phyloP scores from a whole-genome alignment of 2,113 vertebrate genomes.

The Alexandromys fortis region DNA sequence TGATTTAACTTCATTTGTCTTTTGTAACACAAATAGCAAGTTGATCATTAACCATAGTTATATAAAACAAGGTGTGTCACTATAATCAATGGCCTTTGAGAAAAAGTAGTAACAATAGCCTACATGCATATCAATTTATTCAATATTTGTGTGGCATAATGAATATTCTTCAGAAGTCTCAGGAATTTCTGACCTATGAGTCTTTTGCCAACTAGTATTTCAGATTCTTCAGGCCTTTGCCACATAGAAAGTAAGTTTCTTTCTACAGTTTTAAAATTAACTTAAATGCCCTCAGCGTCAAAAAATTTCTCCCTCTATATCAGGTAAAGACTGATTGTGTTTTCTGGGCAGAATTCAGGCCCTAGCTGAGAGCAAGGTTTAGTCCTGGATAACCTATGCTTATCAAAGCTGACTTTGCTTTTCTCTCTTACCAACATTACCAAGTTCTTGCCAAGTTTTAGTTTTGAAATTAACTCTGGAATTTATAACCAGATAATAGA shows the following conservation, averaged over 20 bases:
- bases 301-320: not conserved
- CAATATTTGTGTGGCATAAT: constrained; percentile 26
- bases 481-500: not conserved
- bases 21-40: constrained; percentile 85
- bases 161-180: constrained; percentile 37
- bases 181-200: not conserved
- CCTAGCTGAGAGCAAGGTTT: not conserved
- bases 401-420: not conserved
- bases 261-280: constrained; percentile 36
- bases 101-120: constrained; percentile 38
- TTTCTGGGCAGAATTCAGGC: not conserved
- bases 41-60: constrained; percentile 79
- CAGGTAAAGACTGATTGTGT: constrained; percentile 9
- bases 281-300: constrained; percentile 3
- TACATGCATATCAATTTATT: constrained; percentile 17
- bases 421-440: not conserved
- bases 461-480: not conserved
- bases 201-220: constrained; percentile 29
- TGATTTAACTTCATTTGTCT: constrained; percentile 86
- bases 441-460: not conserved
- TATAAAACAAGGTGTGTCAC: constrained; percentile 70
- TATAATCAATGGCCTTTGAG: constrained; percentile 56
- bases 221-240: not conserved
- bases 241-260: not conserved
- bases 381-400: not conserved